Conservation (phyloP, 2,113 vertebrate genomes). For the Patagioenas fasciata region DNA sequence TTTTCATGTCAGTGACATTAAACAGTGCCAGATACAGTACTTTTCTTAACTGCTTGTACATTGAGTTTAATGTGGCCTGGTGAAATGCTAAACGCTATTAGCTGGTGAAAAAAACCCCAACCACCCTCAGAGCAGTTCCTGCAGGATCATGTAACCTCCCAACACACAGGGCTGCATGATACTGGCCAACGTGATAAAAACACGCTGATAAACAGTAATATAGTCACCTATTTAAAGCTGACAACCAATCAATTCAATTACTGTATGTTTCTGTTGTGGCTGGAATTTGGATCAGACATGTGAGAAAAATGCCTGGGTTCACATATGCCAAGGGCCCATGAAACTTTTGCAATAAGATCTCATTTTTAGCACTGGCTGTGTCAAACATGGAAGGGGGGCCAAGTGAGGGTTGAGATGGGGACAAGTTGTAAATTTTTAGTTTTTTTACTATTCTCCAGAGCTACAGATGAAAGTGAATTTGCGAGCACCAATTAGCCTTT, state of each 20-base stretch:
- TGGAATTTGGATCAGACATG: neutral
- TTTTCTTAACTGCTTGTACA: slow-evolving; percentile 49
- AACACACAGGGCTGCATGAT: neutral
- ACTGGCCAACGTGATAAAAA: neutral
- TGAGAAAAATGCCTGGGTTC: slow-evolving; percentile 5
- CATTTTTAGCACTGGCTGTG: neutral
- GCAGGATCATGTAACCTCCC: neutral
- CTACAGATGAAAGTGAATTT: neutral
- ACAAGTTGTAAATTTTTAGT: neutral
- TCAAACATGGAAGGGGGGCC: neutral
- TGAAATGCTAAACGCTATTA: slow-evolving; percentile 50
- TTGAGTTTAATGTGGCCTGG: slow-evolving; percentile 34
- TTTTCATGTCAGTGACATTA: slow-evolving; percentile 51
- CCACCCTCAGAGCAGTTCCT: neutral
- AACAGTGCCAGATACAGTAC: slow-evolving; percentile 47
- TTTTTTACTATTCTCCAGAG: neutral
- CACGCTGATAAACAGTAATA: neutral
- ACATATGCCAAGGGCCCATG: neutral
- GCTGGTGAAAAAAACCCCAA: neutral
- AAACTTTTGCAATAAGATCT: neutral
- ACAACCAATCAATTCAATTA: neutral
- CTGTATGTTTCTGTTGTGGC: neutral
- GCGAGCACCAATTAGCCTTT: neutral
- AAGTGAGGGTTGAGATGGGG: neutral
- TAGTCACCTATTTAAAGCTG: neutral